phyloP scores from a whole-genome alignment of 2,888 invertebrate species.

The Tuta absoluta region DNA sequence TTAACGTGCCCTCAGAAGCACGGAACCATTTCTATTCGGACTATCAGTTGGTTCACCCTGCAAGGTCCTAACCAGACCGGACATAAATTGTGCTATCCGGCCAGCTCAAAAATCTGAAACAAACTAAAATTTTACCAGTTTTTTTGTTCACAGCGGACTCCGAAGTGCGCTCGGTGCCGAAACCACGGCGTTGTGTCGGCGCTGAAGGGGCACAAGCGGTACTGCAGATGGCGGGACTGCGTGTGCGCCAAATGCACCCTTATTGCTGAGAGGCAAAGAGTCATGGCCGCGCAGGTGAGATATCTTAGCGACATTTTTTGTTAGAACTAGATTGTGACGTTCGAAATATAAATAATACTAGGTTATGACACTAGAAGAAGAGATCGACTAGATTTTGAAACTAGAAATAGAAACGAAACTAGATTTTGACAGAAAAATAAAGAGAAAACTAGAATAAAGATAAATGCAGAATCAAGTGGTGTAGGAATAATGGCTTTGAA shows the following conservation, averaged over 20 bases:
- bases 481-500: conserved; percentile 93
- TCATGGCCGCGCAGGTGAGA: conserved; percentile 97
- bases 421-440: too few relatives aligned
- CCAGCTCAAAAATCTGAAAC: neutral
- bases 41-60: too few relatives aligned
- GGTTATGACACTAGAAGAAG: too few relatives aligned
- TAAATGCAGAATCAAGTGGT: too few relatives aligned
- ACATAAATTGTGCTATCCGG: too few relatives aligned
- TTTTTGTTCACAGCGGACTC: conserved; percentile 84
- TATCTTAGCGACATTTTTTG: too few relatives aligned
- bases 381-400: too few relatives aligned
- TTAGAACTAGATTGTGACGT: neutral
- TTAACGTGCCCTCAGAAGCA: too few relatives aligned
- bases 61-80: neutral
- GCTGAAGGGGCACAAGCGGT: conserved; percentile 96
- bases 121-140: conserved; percentile 7
- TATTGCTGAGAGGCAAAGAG: conserved; percentile 97
- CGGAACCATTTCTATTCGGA: too few relatives aligned
- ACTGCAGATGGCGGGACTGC: conserved; percentile 98
- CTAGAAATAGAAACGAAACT: too few relatives aligned
- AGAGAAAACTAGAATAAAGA: too few relatives aligned
- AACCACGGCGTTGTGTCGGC: conserved; percentile 99
- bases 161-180: conserved; percentile 97
- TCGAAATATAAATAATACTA: neutral
- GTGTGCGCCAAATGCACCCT: conserved; percentile 99